Base-by-base conservation (phyloP, 2,888 invertebrate species). In the Oligia fasciuncula region DNA sequence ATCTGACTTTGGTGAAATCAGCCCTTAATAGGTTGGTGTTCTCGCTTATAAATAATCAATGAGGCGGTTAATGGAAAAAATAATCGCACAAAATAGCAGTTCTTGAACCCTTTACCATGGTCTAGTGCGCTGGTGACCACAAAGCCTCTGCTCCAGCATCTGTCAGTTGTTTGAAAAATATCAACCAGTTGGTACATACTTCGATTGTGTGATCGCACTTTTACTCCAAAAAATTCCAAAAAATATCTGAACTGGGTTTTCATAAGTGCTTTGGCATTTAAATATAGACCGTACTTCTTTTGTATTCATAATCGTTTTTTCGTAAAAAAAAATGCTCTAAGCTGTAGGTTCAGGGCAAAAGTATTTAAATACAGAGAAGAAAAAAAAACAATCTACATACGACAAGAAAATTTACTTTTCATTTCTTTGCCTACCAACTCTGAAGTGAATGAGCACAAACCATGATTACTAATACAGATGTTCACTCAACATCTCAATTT, bases 401-500 rank as follows among this genome's bases (percentile, higher is more conserved):
- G 54, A 19, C 19, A 19, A 51, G 17, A 23, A 23, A 23, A 57
- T 43, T 46, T 46, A 49, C 49, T 49, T 49, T 49, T 49, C 49
- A 14, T 49, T 49, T 51, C 13, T 69, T 40, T n/a, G 40, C 6
- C n/a, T 23, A 14, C 29, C 11, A 57, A 51, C 43, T 49, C 11
- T 2, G 4, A 23, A 70, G 13, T 3, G 29, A 84, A 69, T 66
- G 73, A 66, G 49, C 6, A 63, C 57, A 79, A 43, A 84, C 9
- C 40, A 65, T 76, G 54, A 76, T 69, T 49, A 72, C 73, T 69
- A 80, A 74, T 62, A 77, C 66, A 87, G 80, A 87, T 85, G 72
- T 87, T 80, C 72, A 75, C 63, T 87, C 73, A 63, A 75, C 80
- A 84, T 78, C 81, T 81, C 77, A 86, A 72, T 86, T 76, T 74